phyloP scores from a whole-genome alignment of 2,797 vertebrate species.

The Malurus splendens region DNA sequence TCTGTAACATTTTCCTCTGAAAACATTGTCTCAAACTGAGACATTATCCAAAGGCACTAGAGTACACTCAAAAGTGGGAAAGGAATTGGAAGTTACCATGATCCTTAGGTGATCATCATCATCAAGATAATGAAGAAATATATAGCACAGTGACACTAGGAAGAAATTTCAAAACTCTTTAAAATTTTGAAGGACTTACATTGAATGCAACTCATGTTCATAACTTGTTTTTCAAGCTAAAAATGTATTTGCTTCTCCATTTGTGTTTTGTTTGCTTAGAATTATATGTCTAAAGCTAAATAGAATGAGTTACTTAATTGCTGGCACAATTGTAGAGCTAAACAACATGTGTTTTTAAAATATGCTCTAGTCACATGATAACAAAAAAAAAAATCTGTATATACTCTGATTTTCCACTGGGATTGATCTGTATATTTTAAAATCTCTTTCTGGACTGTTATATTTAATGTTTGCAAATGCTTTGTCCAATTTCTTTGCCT shows the following conservation, averaged over 20 bases:
- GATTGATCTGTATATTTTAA: background rate
- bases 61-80: background rate
- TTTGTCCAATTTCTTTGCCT: background rate
- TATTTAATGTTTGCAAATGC: background rate
- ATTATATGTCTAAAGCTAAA: background rate
- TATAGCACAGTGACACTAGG: background rate
- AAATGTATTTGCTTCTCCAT: background rate
- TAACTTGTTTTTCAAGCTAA: background rate
- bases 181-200: background rate
- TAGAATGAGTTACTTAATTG: background rate
- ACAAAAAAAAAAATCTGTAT: background rate
- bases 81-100: background rate
- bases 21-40: too few species aligned
- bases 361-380: background rate
- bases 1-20: too few species aligned
- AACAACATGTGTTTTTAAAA: background rate
- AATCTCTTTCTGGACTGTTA: background rate
- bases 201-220: background rate
- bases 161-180: background rate
- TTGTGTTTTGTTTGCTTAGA: background rate
- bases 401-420: background rate
- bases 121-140: background rate
- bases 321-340: background rate
- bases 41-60: background rate
- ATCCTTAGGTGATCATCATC: background rate